These are phyloP conservation scores for Cosmopolites sordidus DNA, from an alignment of 2,888 invertebrate species.

Conservation along the genomic window DNA sequence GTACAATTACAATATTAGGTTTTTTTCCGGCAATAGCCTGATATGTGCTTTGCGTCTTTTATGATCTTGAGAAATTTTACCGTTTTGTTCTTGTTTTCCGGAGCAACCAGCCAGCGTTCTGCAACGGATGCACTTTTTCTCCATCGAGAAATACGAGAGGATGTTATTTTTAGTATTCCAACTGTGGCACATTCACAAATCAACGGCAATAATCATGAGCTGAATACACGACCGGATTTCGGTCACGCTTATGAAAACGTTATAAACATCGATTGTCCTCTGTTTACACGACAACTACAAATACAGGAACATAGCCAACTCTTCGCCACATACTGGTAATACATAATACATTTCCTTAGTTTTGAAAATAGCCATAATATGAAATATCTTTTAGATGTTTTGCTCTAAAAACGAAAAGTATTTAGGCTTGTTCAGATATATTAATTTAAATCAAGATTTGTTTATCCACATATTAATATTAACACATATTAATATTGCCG, in stretches of 20 bases:
- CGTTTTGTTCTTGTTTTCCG: neutral
- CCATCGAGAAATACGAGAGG: neutral
- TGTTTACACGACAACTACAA: conserved; percentile 43
- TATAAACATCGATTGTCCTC: conserved; percentile 40
- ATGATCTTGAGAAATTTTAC: neutral
- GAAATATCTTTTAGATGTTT: too few species aligned
- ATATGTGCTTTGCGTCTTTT: too few species aligned
- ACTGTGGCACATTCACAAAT: neutral
- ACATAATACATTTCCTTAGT: neutral
- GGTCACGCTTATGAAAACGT: conserved; percentile 42
- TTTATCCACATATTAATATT: too few species aligned
- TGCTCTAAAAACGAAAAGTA: too few species aligned
- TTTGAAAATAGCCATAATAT: too few species aligned
- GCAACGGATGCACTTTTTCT: neutral
- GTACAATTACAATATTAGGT: too few species aligned
- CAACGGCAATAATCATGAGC: conserved; percentile 5
- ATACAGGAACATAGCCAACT: conserved; percentile 16
- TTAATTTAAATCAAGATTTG: too few species aligned
- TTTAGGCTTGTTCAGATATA: too few species aligned
- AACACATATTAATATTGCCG: too few species aligned
- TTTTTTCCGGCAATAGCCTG: too few species aligned
- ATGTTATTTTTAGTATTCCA: neutral
- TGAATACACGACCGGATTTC: conserved; percentile 33
- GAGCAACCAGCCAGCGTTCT: neutral
- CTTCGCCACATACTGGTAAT: conserved; percentile 3